Evolutionary conservation across 2,797 vertebrate species (phyloP).

Genomic region (Loriculus beryllinus): DNA sequence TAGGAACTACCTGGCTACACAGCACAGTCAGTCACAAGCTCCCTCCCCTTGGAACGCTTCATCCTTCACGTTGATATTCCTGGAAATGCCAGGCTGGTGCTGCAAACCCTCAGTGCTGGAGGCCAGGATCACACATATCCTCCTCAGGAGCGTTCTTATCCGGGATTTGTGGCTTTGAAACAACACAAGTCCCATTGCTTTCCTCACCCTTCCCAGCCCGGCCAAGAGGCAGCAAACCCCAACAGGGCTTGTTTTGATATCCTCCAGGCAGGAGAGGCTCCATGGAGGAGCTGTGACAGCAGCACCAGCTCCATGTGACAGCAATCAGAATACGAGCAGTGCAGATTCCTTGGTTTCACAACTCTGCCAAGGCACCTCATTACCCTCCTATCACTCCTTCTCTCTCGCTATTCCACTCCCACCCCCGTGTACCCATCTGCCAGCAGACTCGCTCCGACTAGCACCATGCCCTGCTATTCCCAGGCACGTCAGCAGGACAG

Average conservation of each 20-base stretch:
- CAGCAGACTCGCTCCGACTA: neutral
- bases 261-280: neutral
- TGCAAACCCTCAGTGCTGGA: neutral
- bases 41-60: neutral
- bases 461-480: neutral
- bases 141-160: neutral
- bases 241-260: neutral
- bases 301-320: conserved; percentile 22
- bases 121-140: neutral
- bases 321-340: neutral
- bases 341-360: neutral
- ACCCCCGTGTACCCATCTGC: conserved; percentile 40
- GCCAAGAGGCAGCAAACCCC: neutral
- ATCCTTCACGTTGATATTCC: neutral
- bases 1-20: neutral
- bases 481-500: neutral
- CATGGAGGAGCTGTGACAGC: conserved; percentile 1
- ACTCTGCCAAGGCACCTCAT: conserved; percentile 41
- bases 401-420: neutral
- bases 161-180: neutral
- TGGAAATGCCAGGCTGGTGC: neutral
- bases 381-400: neutral
- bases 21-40: neutral
- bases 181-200: neutral
- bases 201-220: neutral